Percentiles rank a stretch among this genome's conserved stretches.
Evolutionary conservation across 2,797 vertebrate genomes (phyloP).

Genomic region (Morelia viridis): DNA sequence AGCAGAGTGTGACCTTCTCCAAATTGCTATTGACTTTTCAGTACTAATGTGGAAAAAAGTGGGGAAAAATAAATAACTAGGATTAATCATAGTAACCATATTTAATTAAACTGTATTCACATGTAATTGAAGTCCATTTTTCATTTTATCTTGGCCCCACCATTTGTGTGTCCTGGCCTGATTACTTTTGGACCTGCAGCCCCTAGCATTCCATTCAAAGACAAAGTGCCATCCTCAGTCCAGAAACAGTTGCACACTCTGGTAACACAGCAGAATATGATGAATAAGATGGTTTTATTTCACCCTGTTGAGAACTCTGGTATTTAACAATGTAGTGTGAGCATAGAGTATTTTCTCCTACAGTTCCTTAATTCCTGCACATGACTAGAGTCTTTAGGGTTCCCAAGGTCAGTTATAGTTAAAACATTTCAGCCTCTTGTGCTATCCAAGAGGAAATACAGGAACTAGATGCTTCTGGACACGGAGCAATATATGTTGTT

Average conservation of each 20-base stretch:
- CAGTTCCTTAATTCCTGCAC: background rate
- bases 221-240: background rate
- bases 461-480: background rate
- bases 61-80: background rate
- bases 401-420: background rate
- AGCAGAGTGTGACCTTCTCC: background rate
- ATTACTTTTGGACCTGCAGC: background rate
- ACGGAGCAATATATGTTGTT: fast-evolving
- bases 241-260: background rate
- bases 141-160: background rate
- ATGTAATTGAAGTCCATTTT: background rate
- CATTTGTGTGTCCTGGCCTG: background rate
- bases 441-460: background rate
- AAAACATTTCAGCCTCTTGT: background rate
- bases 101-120: background rate
- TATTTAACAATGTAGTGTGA: background rate
- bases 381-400: background rate
- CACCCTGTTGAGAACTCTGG: background rate
- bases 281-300: background rate
- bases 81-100: background rate
- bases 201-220: background rate
- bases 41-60: background rate
- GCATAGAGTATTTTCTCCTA: background rate
- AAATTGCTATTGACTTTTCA: background rate
- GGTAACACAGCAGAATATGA: background rate